Evolutionary conservation across 64 coral and sea anemone genomes (phyloP), one percentile per base, ranked within the genome.

Genomic region (Montipora foliosa): DNA sequence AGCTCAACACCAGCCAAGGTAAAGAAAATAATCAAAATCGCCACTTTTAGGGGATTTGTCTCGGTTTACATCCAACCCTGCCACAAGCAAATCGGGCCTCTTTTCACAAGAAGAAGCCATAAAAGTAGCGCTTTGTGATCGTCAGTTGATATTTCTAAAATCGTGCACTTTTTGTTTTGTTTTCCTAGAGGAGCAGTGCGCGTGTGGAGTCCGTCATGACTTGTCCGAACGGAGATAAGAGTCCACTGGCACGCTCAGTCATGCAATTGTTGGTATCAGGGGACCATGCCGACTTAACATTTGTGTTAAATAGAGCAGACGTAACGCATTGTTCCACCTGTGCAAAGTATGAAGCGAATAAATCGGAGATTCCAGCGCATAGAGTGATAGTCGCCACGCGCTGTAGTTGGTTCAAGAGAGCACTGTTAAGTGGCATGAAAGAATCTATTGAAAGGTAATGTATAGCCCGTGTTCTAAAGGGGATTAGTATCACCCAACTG

Each of bases 371-470:
- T 80, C 47, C 49, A 25, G 96, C 97, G 20, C 94, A 98, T 60
- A 94, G 97, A n/a, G 97, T 98, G 8, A 91, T 98, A 70, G 87
- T 98, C 13, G 97, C 97, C 6, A 84, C 97, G 0, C 94, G 92
- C 8, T 98, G 97, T 84, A 79, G 83, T 16, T 98, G 95, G 92
- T 98, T 98, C 21, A 98, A 81, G 82, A 87, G 97, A 60, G 97
- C 97, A 17, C 84, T 98, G 16, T 5, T 89, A 6, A 98, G 97
- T 93, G 97, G 94, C n/a, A 98, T 98, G 97, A 98, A 98, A 50
- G 97, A 98, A 77, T 94, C 94, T 1, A 98, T 98, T 68, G 92
- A 98, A n/a, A 94, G 94, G 97, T 98, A 50, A 57, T 57, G 11
- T 57, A 11, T 57, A 0, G 6, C 6, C 11, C 11, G 53, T 11